These are phyloP conservation scores for Ophion ventricosus DNA, from an alignment of 2,888 invertebrate species.

Conservation along the genomic window DNA sequence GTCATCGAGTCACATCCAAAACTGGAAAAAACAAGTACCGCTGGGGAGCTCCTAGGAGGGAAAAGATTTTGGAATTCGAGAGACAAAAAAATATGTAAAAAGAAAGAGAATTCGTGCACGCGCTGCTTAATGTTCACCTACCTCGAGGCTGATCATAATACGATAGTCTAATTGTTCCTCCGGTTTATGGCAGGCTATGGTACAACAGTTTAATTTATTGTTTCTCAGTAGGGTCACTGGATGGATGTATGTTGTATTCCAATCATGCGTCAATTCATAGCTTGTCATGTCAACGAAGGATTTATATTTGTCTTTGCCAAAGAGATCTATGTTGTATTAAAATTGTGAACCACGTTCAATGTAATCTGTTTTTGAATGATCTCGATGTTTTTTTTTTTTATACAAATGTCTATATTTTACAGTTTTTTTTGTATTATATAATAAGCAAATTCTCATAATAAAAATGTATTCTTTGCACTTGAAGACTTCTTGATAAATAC, in stretches of 20 bases:
- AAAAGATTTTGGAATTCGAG: slow-evolving; percentile 73
- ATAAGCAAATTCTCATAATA: not conserved
- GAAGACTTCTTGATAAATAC: no score
- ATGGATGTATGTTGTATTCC: no score
- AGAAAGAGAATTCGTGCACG: not conserved
- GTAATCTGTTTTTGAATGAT: not conserved
- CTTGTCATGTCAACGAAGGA: no score
- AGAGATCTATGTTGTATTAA: not conserved
- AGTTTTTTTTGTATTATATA: not conserved
- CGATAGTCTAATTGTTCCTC: not conserved
- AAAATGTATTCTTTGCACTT: not conserved
- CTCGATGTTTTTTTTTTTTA: not conserved
- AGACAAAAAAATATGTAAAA: slow-evolving; percentile 34
- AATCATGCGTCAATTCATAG: no score
- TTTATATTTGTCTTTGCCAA: no score
- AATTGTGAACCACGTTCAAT: not conserved
- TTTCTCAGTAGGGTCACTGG: no score
- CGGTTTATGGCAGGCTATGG: not conserved
- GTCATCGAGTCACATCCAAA: slow-evolving; percentile 77
- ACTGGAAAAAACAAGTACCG: slow-evolving; percentile 74
- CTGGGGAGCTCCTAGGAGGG: slow-evolving; percentile 73
- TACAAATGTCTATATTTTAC: not conserved
- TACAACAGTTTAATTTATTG: no score
- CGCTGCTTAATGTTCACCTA: not conserved
- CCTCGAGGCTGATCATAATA: not conserved